Base-by-base conservation (phyloP, 2,888 invertebrate genomes). In the Hoplodrina blanda region DNA sequence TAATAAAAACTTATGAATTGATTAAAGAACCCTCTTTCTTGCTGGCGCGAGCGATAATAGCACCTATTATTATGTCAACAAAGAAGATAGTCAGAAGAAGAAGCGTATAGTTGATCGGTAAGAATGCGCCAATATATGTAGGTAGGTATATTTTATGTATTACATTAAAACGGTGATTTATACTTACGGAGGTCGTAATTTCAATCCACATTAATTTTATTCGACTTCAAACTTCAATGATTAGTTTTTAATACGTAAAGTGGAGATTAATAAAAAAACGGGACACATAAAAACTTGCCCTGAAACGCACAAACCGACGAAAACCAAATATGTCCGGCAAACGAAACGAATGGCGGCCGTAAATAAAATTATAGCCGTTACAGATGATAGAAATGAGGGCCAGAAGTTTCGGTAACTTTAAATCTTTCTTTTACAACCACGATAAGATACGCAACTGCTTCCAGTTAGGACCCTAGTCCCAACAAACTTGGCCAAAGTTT, bases 351-450 rank as follows among this genome's bases (percentile, higher is more conserved):
- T 76, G 57, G 33, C 61, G 37, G 57, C 55, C 75, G 65, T 82
- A 83, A 83, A 82, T 83, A 82, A 83, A 81, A 82, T 81, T 69
- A 83, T 78, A 71, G 65, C 73, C 59, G 56, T 79, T 82, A 77
- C 69, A 81, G 74, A 79, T 80, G 80, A 84, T 76, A 71, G 78
- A 76, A 74, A 72, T 62, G 76, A 63, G 56, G 60, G 65, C 68
- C 77, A 80, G 55, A 75, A 82, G 68, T 78, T 82, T 64, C 63
- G 61, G 62, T 30, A 84, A 84, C 73, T 83, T 82, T 65, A 78
- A 84, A 84, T 84, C 82, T 84, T 82, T 84, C 84, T 80, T 82
- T 80, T 63, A 70, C 78, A 78, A 78, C 84, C 72, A 30, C 70
- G 84, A 78, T 84, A 82, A 84, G 82, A 84, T 81, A 84, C 78